A percentile compares a stretch with the other conserved stretches of the same genome.
Evolutionary conservation across 2,113 vertebrate species (phyloP).

Genomic region (Romanogobio albipinnatus): DNA sequence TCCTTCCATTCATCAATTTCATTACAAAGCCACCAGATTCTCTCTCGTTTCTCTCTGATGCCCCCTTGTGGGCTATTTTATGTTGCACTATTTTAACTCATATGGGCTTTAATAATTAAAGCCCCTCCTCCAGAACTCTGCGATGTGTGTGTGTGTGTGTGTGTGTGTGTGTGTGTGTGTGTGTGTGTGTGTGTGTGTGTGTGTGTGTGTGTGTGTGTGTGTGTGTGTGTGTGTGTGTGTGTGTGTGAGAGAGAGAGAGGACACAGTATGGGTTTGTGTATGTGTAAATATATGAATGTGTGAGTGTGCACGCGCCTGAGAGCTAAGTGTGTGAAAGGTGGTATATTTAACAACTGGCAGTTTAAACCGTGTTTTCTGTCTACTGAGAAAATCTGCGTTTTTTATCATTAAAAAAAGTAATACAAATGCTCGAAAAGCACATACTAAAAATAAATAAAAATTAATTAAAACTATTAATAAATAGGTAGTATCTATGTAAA

Average conservation of each 20-base stretch:
- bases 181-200: slow-evolving; percentile 27
- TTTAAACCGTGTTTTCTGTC: background rate
- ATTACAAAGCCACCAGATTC: background rate
- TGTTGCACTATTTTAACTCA: background rate
- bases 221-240: slow-evolving; percentile 3
- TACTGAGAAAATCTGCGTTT: too few species aligned
- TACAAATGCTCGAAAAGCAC: too few species aligned
- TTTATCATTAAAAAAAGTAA: too few species aligned
- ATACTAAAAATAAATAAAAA: too few species aligned
- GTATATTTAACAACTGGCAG: background rate
- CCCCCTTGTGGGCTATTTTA: slow-evolving; percentile 41
- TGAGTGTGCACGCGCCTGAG: slow-evolving; percentile 14
- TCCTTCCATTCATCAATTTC: background rate
- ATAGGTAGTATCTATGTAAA: too few species aligned
- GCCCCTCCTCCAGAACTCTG: background rate
- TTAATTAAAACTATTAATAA: too few species aligned
- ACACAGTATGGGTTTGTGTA: slow-evolving; percentile 20
- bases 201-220: slow-evolving; percentile 22
- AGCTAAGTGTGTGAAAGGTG: slow-evolving; percentile 15
- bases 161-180: slow-evolving; percentile 22
- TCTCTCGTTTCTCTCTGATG: slow-evolving; percentile 34
- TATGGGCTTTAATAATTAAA: background rate
- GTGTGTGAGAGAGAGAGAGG: slow-evolving; percentile 2
- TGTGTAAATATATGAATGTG: slow-evolving; percentile 13
- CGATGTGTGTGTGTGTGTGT: slow-evolving; percentile 1